These are phyloP conservation scores for Platyscelio sp. DNA, from an alignment of 2,888 invertebrate genomes.

Conservation along the genomic window DNA sequence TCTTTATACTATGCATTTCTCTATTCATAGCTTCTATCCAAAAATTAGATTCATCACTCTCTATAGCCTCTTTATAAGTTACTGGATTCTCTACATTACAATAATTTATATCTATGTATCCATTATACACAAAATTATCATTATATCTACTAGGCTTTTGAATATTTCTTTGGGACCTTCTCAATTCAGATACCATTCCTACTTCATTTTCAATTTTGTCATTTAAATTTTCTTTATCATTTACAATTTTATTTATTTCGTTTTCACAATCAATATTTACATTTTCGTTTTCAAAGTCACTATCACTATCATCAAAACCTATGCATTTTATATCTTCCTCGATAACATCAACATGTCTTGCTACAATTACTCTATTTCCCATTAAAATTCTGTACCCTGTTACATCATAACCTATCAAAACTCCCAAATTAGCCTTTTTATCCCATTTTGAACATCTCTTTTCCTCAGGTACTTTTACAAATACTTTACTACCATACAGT, in stretches of 20 bases:
- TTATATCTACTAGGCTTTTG: neutral
- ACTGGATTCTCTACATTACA: constrained; percentile 15
- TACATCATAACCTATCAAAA: constrained; percentile 13
- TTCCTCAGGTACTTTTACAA: constrained; percentile 38
- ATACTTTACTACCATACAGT: constrained; percentile 43
- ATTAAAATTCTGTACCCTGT: constrained; percentile 9
- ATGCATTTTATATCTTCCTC: constrained; percentile 1
- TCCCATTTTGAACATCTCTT: constrained; percentile 46
- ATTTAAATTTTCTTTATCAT: neutral
- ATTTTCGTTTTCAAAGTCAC: neutral
- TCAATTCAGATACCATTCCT: neutral
- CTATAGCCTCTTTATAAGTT: constrained; percentile 33
- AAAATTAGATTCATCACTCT: constrained; percentile 10
- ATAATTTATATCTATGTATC: constrained; percentile 28
- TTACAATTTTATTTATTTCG: neutral
- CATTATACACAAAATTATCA: neutral
- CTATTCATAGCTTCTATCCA: constrained; percentile 33
- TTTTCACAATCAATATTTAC: neutral
- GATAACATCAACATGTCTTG: constrained; percentile 10
- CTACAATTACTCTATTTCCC: neutral
- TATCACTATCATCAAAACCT: constrained; percentile 15
- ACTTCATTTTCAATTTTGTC: neutral
- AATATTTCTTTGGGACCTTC: neutral
- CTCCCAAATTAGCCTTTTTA: constrained; percentile 43
- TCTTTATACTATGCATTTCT: constrained; percentile 39